Evolutionary conservation across 2,888 invertebrate species (phyloP), one percentile per base, ranked within the genome.

Genomic region (Cataglyphis albicans): DNA sequence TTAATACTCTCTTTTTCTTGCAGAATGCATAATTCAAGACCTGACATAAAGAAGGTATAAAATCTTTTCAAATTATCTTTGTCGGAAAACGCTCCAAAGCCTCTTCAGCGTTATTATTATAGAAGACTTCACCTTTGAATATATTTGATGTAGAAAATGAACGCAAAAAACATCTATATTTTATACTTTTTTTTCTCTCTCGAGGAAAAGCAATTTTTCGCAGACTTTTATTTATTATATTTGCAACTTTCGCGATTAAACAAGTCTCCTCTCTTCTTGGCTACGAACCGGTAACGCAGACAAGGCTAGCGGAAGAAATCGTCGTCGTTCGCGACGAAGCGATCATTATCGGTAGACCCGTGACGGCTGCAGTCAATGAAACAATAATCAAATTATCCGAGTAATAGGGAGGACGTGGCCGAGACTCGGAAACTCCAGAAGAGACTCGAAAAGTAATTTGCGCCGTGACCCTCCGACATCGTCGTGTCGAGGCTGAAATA

Each of bases 381-480:
- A 89, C 86, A 86, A 88, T 88, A 89, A 83, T 83, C 67, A 86
- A 89, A 89, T 89, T 84, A 78, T 81, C 80, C 32, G 55, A 55
- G 67, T 84, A 85, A 86, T 84, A 81, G 64, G 21, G 61, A 29
- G 18, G 65, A 70, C 83, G 65, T 75, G 76, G 44, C 29, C 64
- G 76, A 87, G 85, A 87, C 48, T 38, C 86, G 86, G 83, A 88
- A 88, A 87, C 81, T 81, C 38, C 82, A 83, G 84, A 87, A 86
- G 87, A 73, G 82, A 84, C 75, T 68, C 65, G 86, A 86, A 88
- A 90, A 87, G 88, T 89, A 86, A 90, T 90, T 90, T 88, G 81
- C 87, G 72, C 84, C 83, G 74, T 82, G 90, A 88, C 86, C 78
- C 90, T 81, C 72, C 84, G 88, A 84, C 90, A 86, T 76, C 63